Evolutionary conservation across 2,113 vertebrate genomes (phyloP).

Genomic region (human (Homo sapiens)): GRCh38 chr12:100050501-100051000

Average conservation of each 20-base stretch:
- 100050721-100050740: background rate
- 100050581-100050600: background rate
- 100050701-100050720: background rate
- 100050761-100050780: background rate
- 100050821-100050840: background rate
- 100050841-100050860: background rate
- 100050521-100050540: background rate
- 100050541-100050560: background rate
- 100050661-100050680: background rate
- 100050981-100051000: background rate
- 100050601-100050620: background rate
- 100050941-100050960: background rate
- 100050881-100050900: background rate
- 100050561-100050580: slow-evolving; percentile 33
- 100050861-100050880: background rate
- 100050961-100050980: background rate
- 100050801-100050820: background rate
- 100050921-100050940: background rate
- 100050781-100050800: background rate
- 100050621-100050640: background rate
- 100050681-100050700: background rate
- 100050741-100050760: background rate
- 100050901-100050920: background rate
- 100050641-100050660: background rate
- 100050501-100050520: background rate